phyloP scores from a whole-genome alignment of 1,140 invertebrate species.

The Drosophila albomicans region DNA sequence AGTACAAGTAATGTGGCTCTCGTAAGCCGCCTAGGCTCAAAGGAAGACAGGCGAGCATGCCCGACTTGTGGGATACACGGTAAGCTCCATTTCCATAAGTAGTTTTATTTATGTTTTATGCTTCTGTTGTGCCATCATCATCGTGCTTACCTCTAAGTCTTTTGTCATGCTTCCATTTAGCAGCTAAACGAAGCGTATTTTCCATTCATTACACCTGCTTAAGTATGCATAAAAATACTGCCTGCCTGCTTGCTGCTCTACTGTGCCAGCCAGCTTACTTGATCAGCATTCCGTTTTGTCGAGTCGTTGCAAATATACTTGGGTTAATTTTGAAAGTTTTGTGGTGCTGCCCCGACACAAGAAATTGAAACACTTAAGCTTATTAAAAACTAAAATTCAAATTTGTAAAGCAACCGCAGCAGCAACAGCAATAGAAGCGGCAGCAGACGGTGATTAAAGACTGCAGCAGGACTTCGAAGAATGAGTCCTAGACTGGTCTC shows the following conservation, averaged over 20 bases:
- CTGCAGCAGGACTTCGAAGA: slow-evolving; percentile 1
- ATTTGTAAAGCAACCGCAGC: slow-evolving; percentile 51
- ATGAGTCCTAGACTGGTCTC: background rate
- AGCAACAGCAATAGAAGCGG: too few species aligned
- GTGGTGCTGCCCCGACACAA: slow-evolving; percentile 21
- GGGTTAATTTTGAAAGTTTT: slow-evolving; percentile 57
- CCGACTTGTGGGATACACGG: background rate
- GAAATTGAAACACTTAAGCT: slow-evolving; percentile 50
- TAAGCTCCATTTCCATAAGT: background rate
- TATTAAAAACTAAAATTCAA: slow-evolving; percentile 61
- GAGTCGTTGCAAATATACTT: slow-evolving; percentile 10
- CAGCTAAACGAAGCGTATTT: slow-evolving; percentile 20
- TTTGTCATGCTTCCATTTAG: slow-evolving; percentile 8
- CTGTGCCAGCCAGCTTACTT: background rate
- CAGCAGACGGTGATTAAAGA: slow-evolving; percentile 21
- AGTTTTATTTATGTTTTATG: slow-evolving; percentile 4
- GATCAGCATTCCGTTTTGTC: slow-evolving; percentile 5
- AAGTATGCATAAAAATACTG: slow-evolving; percentile 20
- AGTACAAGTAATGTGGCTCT: background rate
- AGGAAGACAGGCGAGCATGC: background rate
- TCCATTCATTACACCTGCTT: slow-evolving; percentile 26
- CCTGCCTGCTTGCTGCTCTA: background rate
- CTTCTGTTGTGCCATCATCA: background rate
- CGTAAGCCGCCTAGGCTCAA: background rate
- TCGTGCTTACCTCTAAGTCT: too few species aligned